Evolutionary conservation across 2,113 vertebrate genomes (phyloP).

Genomic region (Zosterops japonicus): DNA sequence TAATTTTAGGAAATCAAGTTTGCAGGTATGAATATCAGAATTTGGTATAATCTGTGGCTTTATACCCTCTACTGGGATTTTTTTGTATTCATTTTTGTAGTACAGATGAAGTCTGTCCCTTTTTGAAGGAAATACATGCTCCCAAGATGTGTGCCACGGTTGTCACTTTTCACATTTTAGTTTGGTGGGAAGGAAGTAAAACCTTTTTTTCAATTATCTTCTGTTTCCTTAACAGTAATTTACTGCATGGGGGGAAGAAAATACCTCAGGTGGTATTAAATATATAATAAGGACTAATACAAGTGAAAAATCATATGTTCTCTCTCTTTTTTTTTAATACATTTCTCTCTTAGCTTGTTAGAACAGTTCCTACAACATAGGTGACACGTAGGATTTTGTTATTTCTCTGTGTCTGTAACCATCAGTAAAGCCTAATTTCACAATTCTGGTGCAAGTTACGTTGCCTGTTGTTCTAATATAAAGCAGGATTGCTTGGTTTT

Average conservation of each 20-base stretch:
- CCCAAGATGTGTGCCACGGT: neutral
- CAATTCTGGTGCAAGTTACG: rapidly evolving
- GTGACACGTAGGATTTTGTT: neutral
- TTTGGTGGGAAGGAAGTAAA: neutral
- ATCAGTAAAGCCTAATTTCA: neutral
- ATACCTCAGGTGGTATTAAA: neutral
- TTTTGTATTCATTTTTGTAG: neutral
- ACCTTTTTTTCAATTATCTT: conserved; percentile 32
- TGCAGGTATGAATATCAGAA: neutral
- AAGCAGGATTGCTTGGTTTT: neutral
- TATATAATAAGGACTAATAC: neutral
- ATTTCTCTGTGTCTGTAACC: neutral
- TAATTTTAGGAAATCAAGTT: neutral
- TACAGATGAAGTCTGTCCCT: neutral
- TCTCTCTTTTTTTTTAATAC: neutral
- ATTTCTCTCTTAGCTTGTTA: neutral
- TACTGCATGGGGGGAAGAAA: neutral
- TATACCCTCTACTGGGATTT: neutral
- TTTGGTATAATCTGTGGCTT: neutral
- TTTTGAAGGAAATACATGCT: neutral
- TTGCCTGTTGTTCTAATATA: neutral
- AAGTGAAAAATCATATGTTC: neutral
- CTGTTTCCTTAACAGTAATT: conserved; percentile 1
- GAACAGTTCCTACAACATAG: neutral
- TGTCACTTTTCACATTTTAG: neutral